Conservation (phyloP, 2,113 vertebrate species). For the Colius striatus region DNA sequence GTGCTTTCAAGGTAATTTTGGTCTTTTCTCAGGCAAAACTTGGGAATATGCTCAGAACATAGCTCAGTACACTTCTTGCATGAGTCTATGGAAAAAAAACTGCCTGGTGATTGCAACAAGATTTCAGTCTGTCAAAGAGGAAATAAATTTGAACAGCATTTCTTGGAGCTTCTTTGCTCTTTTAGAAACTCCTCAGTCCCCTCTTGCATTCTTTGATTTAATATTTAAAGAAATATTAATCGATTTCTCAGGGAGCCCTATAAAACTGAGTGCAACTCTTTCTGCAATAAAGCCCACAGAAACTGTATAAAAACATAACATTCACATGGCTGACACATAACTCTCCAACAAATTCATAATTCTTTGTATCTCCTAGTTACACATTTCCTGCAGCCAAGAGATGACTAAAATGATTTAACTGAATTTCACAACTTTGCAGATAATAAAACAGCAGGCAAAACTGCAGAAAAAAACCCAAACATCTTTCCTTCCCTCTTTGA, state of each 20-base stretch:
- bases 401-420: slow-evolving; percentile 18
- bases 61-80: not conserved
- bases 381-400: slow-evolving; percentile 4
- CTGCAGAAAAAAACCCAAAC: not conserved
- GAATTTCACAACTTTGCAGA: slow-evolving; percentile 37
- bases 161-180: not conserved
- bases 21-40: not conserved
- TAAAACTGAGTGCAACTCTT: not conserved
- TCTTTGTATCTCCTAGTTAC: not conserved
- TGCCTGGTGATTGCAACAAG: not conserved
- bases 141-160: not conserved
- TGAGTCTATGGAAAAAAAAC: not conserved
- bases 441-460: slow-evolving; percentile 30
- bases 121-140: not conserved
- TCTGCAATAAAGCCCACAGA: not conserved
- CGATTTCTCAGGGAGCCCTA: not conserved
- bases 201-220: not conserved
- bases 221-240: not conserved
- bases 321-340: not conserved
- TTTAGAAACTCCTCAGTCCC: not conserved
- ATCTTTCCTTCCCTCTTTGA: not conserved
- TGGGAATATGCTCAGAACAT: not conserved
- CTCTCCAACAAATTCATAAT: not conserved
- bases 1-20: not conserved
- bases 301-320: not conserved